Conservation (phyloP, 1,140 invertebrate genomes). For the Saccostrea echinata region DNA sequence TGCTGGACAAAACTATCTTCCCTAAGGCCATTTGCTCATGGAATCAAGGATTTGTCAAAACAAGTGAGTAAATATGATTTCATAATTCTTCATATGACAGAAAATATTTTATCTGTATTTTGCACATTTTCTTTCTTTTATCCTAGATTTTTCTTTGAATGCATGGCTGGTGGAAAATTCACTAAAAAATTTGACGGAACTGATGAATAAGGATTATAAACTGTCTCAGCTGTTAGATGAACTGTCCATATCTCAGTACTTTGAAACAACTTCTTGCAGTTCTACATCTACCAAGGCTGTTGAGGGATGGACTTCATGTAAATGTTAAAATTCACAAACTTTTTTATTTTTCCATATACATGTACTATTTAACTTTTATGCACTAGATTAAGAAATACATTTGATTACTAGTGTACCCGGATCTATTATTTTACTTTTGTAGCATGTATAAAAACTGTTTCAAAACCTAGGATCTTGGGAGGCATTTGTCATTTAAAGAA, state of each 20-base stretch:
- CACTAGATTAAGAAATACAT: too few species aligned
- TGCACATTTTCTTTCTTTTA: background rate
- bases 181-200: background rate
- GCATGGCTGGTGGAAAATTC: background rate
- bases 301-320: conserved; percentile 1
- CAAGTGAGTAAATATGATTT: background rate
- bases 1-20: conserved; percentile 39
- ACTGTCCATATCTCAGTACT: conserved; percentile 13
- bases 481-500: conserved; percentile 52
- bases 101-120: too few species aligned
- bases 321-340: background rate
- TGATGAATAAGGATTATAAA: background rate
- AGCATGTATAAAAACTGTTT: background rate
- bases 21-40: conserved; percentile 42
- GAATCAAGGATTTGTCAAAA: background rate
- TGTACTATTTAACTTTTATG: too few species aligned
- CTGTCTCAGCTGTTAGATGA: background rate
- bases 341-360: too few species aligned
- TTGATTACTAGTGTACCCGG: too few species aligned
- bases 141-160: background rate
- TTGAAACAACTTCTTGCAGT: background rate
- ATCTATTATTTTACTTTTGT: background rate
- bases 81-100: too few species aligned
- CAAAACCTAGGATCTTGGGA: background rate
- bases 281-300: background rate